Evolutionary conservation across 2,113 vertebrate genomes (phyloP).

Genomic region (Callaeas wilsoni): DNA sequence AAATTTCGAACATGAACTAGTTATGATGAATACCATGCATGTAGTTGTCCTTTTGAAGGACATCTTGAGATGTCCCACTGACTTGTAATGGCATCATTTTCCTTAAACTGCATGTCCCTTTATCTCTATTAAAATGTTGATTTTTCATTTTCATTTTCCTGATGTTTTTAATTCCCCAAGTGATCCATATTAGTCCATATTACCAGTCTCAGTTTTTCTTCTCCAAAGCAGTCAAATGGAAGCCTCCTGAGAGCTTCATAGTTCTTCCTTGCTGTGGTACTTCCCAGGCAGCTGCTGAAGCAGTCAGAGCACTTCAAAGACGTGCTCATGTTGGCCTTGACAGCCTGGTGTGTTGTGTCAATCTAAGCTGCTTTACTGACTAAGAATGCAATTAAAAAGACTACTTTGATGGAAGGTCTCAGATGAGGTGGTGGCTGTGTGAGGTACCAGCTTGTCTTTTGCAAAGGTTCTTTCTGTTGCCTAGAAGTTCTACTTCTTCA

Average conservation of each 20-base stretch:
- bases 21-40: background rate
- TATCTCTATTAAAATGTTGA: background rate
- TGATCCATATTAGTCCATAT: background rate
- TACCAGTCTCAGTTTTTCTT: background rate
- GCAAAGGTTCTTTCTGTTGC: background rate
- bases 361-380: background rate
- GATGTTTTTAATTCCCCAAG: background rate
- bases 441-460: background rate
- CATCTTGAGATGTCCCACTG: background rate
- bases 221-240: background rate
- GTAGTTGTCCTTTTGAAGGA: background rate
- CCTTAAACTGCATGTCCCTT: background rate
- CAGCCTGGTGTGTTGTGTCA: background rate
- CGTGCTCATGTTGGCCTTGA: rapidly evolving
- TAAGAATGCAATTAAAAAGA: background rate
- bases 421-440: background rate
- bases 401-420: background rate
- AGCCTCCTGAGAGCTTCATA: background rate
- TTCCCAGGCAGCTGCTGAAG: background rate
- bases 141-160: background rate
- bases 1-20: background rate
- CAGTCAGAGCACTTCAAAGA: background rate
- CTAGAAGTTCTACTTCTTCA: background rate
- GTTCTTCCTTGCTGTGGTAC: background rate
- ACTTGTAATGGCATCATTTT: background rate